Conservation (phyloP, 2,888 invertebrate genomes). For the Blomia tropicalis region DNA sequence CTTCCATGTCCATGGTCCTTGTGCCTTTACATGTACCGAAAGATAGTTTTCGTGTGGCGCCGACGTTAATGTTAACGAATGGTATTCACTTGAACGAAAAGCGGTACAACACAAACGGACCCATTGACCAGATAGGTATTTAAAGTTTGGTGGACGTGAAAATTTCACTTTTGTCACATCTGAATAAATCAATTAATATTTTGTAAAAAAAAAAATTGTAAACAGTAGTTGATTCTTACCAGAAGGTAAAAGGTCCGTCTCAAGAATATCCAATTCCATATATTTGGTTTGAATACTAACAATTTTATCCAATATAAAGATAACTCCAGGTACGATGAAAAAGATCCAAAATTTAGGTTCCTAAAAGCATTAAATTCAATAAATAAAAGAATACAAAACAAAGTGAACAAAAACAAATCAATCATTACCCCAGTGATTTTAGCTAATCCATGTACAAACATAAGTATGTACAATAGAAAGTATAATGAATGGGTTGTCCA, state of each 20-base stretch:
- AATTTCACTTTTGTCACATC: slow-evolving; percentile 54
- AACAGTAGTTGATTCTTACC: slow-evolving; percentile 31
- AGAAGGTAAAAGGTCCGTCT: slow-evolving; percentile 80
- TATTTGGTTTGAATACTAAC: slow-evolving; percentile 77
- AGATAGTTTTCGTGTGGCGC: slow-evolving; percentile 88
- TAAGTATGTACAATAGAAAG: slow-evolving; percentile 63
- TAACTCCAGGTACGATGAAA: slow-evolving; percentile 72
- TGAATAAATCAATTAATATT: slow-evolving; percentile 25
- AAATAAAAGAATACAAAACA: slow-evolving; percentile 15
- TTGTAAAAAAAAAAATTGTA: not conserved
- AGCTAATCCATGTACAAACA: slow-evolving; percentile 74
- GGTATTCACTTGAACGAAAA: slow-evolving; percentile 72
- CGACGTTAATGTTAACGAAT: slow-evolving; percentile 85
- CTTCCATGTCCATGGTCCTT: slow-evolving; percentile 94
- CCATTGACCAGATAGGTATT: slow-evolving; percentile 46
- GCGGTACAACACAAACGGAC: slow-evolving; percentile 69
- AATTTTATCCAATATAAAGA: slow-evolving; percentile 78
- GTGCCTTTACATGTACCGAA: slow-evolving; percentile 81
- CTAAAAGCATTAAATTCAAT: slow-evolving; percentile 31
- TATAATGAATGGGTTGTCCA: slow-evolving; percentile 85
- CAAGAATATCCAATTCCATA: slow-evolving; percentile 76
- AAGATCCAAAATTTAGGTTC: slow-evolving; percentile 77
- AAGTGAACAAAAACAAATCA: too few species aligned
- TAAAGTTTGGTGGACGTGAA: slow-evolving; percentile 82
- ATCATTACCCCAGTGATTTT: slow-evolving; percentile 60